Percentiles rank a stretch among this genome's conserved stretches.
Conservation (phyloP, 2,888 invertebrate species). For the Agrotis exclamationis region DNA sequence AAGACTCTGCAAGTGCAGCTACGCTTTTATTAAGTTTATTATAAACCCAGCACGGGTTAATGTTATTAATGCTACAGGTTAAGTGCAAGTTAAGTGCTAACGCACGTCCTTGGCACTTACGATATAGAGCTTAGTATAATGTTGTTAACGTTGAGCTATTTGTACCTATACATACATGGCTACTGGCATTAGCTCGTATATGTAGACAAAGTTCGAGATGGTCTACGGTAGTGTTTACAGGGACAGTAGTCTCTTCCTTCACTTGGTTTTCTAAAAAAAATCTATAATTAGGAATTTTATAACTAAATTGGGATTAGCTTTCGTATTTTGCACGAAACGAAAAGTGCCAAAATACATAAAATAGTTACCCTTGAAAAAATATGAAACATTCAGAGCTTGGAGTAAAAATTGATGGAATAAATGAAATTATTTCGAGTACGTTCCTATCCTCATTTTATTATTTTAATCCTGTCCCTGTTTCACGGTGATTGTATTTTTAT, state of each 20-base stretch:
- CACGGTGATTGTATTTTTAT: not conserved
- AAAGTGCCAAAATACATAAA: too few relatives aligned
- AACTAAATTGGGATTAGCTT: too few relatives aligned
- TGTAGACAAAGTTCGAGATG: too few relatives aligned
- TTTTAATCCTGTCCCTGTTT: not conserved
- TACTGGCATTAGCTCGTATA: not conserved
- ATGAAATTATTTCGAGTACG: too few relatives aligned
- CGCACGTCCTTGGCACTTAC: not conserved
- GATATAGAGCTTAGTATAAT: not conserved
- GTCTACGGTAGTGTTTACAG: too few relatives aligned
- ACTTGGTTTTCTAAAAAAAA: too few relatives aligned
- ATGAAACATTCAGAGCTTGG: too few relatives aligned
- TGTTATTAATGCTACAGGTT: not conserved
- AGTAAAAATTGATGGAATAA: too few relatives aligned
- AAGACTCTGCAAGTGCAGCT: not conserved
- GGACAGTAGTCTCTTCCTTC: too few relatives aligned
- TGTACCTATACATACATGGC: not conserved
- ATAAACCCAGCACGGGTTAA: not conserved
- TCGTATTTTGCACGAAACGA: too few relatives aligned
- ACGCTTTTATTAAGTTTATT: not conserved
- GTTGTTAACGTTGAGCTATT: not conserved
- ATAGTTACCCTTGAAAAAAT: too few relatives aligned
- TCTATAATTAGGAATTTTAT: too few relatives aligned
- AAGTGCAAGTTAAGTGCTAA: conserved; percentile 3
- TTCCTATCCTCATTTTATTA: not conserved